Conservation (phyloP, 2,888 invertebrate species). For the Malacosoma neustria region DNA sequence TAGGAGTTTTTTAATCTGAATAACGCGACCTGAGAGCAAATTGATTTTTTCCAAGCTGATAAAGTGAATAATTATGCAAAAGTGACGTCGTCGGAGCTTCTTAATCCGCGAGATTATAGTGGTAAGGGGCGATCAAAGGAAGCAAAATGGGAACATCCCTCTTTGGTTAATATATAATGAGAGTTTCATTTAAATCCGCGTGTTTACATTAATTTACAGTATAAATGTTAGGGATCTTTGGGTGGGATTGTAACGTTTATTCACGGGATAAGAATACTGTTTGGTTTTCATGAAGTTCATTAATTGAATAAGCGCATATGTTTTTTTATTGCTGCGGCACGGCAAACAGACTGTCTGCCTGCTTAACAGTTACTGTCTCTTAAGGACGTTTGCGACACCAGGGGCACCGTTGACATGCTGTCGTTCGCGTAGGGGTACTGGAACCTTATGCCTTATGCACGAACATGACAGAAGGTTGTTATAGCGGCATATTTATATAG, state of each 20-base stretch:
- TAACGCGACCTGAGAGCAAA: conserved; percentile 21
- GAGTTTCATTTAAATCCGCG: conserved; percentile 42
- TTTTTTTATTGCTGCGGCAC: too few species aligned
- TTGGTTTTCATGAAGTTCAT: conserved; percentile 4
- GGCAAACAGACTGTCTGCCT: conserved; percentile 4
- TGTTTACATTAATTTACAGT: conserved; percentile 64
- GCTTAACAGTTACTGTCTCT: conserved; percentile 5
- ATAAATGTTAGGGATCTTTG: conserved; percentile 27
- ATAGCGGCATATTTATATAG: too few species aligned
- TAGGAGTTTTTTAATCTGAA: background rate
- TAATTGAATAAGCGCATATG: background rate
- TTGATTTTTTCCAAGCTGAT: conserved; percentile 50
- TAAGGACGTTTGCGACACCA: too few species aligned
- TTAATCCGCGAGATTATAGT: conserved; percentile 52
- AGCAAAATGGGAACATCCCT: conserved; percentile 44
- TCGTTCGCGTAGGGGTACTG: too few species aligned
- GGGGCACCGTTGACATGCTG: too few species aligned
- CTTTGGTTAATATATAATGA: conserved; percentile 66
- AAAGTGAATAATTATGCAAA: conserved; percentile 63
- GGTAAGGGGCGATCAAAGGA: conserved; percentile 54
- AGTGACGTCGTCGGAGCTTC: conserved; percentile 44
- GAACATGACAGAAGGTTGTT: too few species aligned
- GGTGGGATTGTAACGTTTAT: conserved; percentile 7
- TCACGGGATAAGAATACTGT: conserved; percentile 13
- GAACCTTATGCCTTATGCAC: too few species aligned